Percentiles rank a stretch among this genome's conserved stretches.
phyloP scores from a whole-genome alignment of 2,797 vertebrate species.

The Bryconaethiops microstoma region DNA sequence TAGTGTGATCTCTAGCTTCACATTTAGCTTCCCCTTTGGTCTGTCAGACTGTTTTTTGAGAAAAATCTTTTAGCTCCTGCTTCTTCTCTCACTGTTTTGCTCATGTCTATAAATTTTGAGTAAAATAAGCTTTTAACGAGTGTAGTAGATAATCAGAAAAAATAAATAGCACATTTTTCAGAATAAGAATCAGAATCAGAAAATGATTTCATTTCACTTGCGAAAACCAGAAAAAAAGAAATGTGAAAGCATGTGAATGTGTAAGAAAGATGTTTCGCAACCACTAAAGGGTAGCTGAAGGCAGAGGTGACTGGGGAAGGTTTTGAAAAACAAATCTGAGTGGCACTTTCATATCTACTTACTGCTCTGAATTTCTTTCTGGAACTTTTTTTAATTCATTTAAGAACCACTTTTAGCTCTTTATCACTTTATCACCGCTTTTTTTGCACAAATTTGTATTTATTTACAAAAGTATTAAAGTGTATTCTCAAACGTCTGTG shows the following conservation, averaged over 20 bases:
- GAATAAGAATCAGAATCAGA: too few relatives aligned
- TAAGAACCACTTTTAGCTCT: too few relatives aligned
- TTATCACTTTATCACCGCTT: too few relatives aligned
- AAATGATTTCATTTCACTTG: background rate
- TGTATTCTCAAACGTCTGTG: too few relatives aligned
- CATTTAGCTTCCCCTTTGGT: background rate
- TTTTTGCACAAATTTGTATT: too few relatives aligned
- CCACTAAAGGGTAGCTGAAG: background rate
- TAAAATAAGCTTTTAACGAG: background rate
- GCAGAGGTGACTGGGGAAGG: conserved; percentile 58
- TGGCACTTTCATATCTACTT: background rate
- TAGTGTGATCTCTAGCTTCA: background rate
- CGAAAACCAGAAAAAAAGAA: background rate
- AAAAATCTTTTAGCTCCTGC: background rate
- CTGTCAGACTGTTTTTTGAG: background rate
- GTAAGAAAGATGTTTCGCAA: conserved; percentile 13
- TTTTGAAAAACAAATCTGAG: conserved; percentile 35
- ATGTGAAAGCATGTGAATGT: background rate
- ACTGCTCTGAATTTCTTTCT: background rate
- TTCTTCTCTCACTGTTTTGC: background rate
- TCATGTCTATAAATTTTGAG: background rate
- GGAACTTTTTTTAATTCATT: too few relatives aligned
- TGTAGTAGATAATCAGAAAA: background rate
- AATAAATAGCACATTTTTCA: background rate
- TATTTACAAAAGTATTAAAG: too few relatives aligned